Percentiles rank a stretch among this genome's conserved stretches.
Evolutionary conservation across 1,140 invertebrate genomes (phyloP).

Genomic region (Meteorus sp.): DNA sequence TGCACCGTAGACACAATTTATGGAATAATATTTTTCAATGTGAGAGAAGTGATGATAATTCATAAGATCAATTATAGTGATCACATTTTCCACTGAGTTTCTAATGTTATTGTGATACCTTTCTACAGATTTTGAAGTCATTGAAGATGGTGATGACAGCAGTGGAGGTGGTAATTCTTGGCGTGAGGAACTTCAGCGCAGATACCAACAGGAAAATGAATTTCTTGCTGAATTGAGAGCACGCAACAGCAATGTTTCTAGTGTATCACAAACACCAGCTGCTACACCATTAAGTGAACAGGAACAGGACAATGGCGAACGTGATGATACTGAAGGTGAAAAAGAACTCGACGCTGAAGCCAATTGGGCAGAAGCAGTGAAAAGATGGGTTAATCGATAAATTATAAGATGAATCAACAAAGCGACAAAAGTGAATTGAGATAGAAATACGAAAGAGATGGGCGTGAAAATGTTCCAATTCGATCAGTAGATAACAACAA

Average conservation of each 20-base stretch:
- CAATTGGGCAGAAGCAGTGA: constrained; percentile 71
- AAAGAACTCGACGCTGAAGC: constrained; percentile 63
- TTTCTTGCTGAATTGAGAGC: constrained; percentile 67
- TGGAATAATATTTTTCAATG: neutral
- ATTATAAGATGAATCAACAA: no score
- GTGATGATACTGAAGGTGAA: constrained; percentile 53
- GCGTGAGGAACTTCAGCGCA: constrained; percentile 68
- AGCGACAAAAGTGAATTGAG: no score
- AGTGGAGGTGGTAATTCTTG: constrained; percentile 61
- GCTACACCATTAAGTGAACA: constrained; percentile 52
- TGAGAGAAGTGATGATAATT: neutral
- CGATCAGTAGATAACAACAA: no score
- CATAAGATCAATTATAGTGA: neutral
- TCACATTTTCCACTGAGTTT: neutral
- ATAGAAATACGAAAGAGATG: no score
- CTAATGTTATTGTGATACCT: neutral
- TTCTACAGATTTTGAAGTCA: constrained; percentile 57
- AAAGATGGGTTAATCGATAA: constrained; percentile 72
- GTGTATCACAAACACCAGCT: constrained; percentile 38
- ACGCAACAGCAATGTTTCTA: constrained; percentile 60
- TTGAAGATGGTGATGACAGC: constrained; percentile 60
- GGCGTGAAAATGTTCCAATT: no score
- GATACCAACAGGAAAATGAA: constrained; percentile 67
- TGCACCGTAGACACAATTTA: no score
- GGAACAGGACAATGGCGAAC: constrained; percentile 51